Conservation (phyloP, 2,888 invertebrate species). For the Spicauda simplicius region DNA sequence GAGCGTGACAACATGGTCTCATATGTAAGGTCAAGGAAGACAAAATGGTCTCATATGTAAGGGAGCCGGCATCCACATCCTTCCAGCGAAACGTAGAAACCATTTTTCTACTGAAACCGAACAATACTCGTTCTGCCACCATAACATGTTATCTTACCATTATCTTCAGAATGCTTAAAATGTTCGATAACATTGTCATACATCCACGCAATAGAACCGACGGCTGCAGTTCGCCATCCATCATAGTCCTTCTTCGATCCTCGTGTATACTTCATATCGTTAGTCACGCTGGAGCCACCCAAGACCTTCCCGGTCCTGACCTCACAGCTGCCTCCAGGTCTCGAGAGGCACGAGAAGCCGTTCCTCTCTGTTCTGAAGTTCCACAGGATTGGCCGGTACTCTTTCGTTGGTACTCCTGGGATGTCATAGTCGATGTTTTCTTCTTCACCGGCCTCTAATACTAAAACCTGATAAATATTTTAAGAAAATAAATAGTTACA, state of each 20-base stretch:
- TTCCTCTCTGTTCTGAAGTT: constrained; percentile 76
- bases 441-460: constrained; percentile 74
- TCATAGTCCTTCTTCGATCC: constrained; percentile 76
- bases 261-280: constrained; percentile 79
- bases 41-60: too few species aligned
- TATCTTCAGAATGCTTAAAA: constrained; percentile 77
- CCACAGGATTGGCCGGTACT: constrained; percentile 74
- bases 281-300: constrained; percentile 76
- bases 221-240: constrained; percentile 67
- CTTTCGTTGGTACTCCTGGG: constrained; percentile 71
- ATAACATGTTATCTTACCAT: constrained; percentile 62
- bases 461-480: constrained; percentile 58
- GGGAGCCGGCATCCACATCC: too few species aligned
- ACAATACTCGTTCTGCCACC: too few species aligned
- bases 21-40: too few species aligned
- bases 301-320: constrained; percentile 71
- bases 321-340: constrained; percentile 75
- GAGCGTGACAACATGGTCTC: too few species aligned
- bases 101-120: too few species aligned
- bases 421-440: constrained; percentile 79
- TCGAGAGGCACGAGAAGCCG: constrained; percentile 73
- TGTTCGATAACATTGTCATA: constrained; percentile 72
- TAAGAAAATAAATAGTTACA: too few species aligned
- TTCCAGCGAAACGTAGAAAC: too few species aligned
- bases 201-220: constrained; percentile 75